Base-by-base conservation (phyloP, 2,113 vertebrate species). In the Melanotaenia duboulayi region DNA sequence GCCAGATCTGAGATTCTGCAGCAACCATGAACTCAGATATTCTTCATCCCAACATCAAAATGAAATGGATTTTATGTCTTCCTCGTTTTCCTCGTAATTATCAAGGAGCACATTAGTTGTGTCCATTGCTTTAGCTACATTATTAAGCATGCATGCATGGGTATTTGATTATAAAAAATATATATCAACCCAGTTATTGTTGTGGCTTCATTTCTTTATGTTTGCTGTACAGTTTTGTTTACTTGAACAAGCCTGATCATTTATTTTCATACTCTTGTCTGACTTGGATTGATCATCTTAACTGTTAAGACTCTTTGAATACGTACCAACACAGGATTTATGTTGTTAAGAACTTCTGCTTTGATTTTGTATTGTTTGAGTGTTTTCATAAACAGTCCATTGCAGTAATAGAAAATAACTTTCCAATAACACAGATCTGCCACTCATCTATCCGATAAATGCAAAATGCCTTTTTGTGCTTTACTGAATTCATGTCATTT, bases 11-110 rank as follows among this genome's bases (percentile, higher is more conserved):
- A 22, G 39, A 37, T 37, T 67, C 17, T n/a, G 39, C 50, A 32
- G 23, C 17, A 61, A 42, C 42, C 44, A 50, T 60, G 56, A 71
- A 16, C 44, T 60, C 11, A 71, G 28, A 71, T 66, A 54, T 66
- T 81, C 74, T 83, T 48, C 42, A 44, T n/a, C 10, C 63, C 39
- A 68, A 64, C 78, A 66, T 72, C 40, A 35, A 25, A 61, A 67
- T 81, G 65, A 75, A 37, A 24, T 50, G 24, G 17, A 44, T 78
- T 70, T 78, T 49, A 28, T 28, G 57, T 65, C 8, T 42, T 16
- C 4, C 37, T 55, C 9, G n/a, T 57, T 14, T 22, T 59, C 5
- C 1, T 35, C 7, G 8, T 9, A 35, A 35, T 35, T 35, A 35
- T 9, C 32, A 35, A 35, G 7, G 32, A 35, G 32, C 32, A 35